phyloP scores from a whole-genome alignment of 2,888 invertebrate species.

The Bombylius major region DNA sequence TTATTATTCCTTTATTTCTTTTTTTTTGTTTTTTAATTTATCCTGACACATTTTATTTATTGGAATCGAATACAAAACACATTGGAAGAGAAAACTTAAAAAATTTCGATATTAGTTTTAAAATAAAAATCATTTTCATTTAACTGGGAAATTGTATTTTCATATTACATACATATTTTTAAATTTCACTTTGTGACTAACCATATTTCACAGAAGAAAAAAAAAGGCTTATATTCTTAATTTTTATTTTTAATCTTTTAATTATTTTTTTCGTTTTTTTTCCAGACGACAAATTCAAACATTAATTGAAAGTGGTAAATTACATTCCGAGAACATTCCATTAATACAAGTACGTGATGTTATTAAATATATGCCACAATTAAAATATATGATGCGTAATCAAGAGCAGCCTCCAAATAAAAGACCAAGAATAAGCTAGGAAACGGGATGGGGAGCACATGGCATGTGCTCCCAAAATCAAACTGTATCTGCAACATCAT shows the following conservation, averaged over 20 bases:
- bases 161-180: no score
- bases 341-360: conserved; percentile 73
- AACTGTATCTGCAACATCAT: conserved; percentile 16
- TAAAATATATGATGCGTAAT: conserved; percentile 66
- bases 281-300: conserved; percentile 61
- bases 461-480: conserved; percentile 26
- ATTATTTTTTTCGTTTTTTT: not conserved
- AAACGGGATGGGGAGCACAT: conserved; percentile 39
- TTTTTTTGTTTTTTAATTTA: not conserved
- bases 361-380: conserved; percentile 73
- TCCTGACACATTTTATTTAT: not conserved
- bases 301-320: conserved; percentile 62
- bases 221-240: not conserved
- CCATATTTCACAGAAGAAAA: not conserved
- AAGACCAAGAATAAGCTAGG: conserved; percentile 37
- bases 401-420: conserved; percentile 35
- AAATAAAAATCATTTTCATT: no score
- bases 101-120: no score
- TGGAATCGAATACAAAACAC: no score
- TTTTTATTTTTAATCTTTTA: not conserved
- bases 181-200: no score
- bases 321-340: conserved; percentile 59
- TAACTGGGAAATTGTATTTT: no score
- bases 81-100: no score
- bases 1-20: no score